phyloP scores from a whole-genome alignment of 2,113 vertebrate genomes.

The Elgaria multicarinata region DNA sequence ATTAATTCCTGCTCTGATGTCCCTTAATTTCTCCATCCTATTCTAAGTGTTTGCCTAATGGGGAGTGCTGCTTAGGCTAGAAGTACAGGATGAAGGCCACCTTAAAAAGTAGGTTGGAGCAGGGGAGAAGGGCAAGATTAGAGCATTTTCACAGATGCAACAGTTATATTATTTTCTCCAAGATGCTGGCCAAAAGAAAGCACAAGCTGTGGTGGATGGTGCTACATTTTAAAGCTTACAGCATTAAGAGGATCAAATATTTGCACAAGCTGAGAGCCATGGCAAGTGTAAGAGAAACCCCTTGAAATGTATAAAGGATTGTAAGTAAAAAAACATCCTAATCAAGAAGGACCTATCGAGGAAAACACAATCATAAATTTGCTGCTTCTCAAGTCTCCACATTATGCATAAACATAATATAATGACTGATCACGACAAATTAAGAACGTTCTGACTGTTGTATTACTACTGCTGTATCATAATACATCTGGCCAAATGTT shows the following conservation, averaged over 20 bases:
- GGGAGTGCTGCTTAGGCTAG: background rate
- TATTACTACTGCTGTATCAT: background rate
- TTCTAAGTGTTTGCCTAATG: background rate
- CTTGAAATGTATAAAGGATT: background rate
- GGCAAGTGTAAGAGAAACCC: no score
- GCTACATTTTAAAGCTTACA: background rate
- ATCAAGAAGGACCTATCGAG: background rate
- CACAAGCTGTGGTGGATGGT: background rate
- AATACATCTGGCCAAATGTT: background rate
- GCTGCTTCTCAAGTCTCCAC: background rate
- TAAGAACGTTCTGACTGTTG: background rate
- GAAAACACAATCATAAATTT: background rate
- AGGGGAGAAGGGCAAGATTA: background rate
- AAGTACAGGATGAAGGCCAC: no score
- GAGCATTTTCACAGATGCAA: background rate
- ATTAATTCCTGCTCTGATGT: background rate
- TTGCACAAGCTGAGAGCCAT: background rate
- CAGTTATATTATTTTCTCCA: background rate
- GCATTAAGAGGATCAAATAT: background rate
- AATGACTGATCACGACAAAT: background rate
- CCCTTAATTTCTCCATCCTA: background rate
- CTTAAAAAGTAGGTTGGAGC: background rate
- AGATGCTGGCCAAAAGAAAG: background rate
- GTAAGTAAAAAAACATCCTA: background rate
- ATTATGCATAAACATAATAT: background rate